Base-by-base conservation (phyloP, 2,797 vertebrate genomes). In the Chloroceryle amazona region DNA sequence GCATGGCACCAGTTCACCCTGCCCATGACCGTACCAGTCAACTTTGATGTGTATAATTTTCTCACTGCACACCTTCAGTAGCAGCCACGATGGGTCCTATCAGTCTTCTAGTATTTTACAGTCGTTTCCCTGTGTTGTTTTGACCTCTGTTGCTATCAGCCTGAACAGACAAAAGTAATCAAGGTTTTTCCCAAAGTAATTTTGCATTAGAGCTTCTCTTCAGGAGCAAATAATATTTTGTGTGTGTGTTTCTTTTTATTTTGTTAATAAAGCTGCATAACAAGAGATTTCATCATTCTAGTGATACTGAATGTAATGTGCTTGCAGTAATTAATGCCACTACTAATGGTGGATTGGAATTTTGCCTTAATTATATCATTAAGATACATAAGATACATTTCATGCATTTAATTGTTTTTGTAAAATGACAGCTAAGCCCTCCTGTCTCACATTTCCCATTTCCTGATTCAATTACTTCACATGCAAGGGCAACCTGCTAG, bases 281-380 rank as follows among this genome's bases (percentile, higher is more conserved):
- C 76, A 95, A 87, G 93, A 42, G 71, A 60, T 80, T 93, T 73
- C 52, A 79, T 87, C 73, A 6, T 84, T 70, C 28, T 49, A 58
- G 42, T 3, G 1, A 55, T 70, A 58, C 73, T 37, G 90, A 78
- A 68, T 86, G 67, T 78, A 92, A 95, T 81, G 82, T 44, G 66
- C 73, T 85, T 51, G 70, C 72, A 91, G 82, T 94, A 94, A 96
- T 96, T 96, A 96, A 96, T 72, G 84, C 57, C 54, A 46, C 84
- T 72, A 28, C 86, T 97, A 97, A 96, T 84, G 89, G 81, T 10
- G 17, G 86, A 93, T 87, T 97, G 94, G 94, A 96, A 88, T 94
- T 95, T 89, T 93, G 93, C 92, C 81, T 90, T 97, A 96, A 97
- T 96, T 95, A 87, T 91, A 95, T 95, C 75, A 89, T 94, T 93